phyloP scores from a whole-genome alignment of 23 tunicate species.

The Styela clava region DNA sequence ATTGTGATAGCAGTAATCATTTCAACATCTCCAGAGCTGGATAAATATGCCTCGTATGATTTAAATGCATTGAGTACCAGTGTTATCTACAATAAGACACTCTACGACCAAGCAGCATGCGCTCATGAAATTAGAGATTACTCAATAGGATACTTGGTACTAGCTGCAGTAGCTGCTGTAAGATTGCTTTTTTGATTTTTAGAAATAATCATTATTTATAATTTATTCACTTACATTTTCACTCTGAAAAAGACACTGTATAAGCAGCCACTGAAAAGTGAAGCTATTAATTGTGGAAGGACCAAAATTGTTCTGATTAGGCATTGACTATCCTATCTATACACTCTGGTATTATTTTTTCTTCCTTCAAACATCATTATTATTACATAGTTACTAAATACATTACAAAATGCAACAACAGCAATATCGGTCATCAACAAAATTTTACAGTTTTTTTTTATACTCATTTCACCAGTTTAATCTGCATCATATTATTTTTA shows the following conservation, averaged over 20 bases:
- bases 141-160: constrained; percentile 52
- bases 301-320: too few species aligned
- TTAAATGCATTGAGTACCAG: constrained; percentile 7
- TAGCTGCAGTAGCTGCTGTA: constrained; percentile 48
- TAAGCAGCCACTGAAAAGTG: too few species aligned
- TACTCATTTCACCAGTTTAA: too few species aligned
- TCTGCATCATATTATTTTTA: too few species aligned
- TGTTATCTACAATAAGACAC: constrained; percentile 39
- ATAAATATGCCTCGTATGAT: constrained; percentile 31
- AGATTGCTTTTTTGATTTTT: constrained; percentile 1
- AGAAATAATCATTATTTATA: neutral
- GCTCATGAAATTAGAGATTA: constrained; percentile 42
- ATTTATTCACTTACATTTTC: neutral
- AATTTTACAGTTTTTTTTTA: too few species aligned
- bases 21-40: constrained; percentile 34
- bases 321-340: too few species aligned
- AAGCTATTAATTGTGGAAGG: too few species aligned
- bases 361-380: too few species aligned
- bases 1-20: constrained; percentile 35
- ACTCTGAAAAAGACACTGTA: neutral
- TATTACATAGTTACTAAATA: too few species aligned
- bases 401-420: too few species aligned
- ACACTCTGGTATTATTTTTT: too few species aligned
- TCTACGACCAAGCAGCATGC: constrained; percentile 39
- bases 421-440: too few species aligned